Conservation (phyloP, 2,888 invertebrate species). For the Cerceris ruficornis region DNA sequence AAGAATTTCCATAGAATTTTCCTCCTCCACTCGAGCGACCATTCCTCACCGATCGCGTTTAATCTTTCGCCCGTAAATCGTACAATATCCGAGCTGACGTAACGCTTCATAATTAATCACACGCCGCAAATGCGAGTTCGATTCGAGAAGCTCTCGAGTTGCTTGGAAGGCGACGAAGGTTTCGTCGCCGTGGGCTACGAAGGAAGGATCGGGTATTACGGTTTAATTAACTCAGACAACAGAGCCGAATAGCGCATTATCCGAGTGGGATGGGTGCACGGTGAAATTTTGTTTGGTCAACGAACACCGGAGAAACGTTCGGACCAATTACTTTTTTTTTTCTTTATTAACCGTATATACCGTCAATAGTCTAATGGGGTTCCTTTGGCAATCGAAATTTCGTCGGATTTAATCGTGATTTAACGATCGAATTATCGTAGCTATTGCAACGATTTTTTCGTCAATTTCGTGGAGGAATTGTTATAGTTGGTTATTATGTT, state of each 20-base stretch:
- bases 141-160: background rate
- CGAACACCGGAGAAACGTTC: background rate
- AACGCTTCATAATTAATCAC: background rate
- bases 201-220: slow-evolving; percentile 30
- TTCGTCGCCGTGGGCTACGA: slow-evolving; percentile 13
- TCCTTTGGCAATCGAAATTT: no score
- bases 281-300: background rate
- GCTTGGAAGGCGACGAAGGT: slow-evolving; percentile 18
- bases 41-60: background rate
- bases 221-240: slow-evolving; percentile 47
- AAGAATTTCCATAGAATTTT: no score
- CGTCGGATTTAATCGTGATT: no score
- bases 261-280: slow-evolving; percentile 27
- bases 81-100: background rate
- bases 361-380: no score
- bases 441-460: no score
- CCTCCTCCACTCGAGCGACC: no score
- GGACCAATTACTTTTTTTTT: background rate
- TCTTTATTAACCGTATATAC: background rate
- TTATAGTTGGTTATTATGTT: no score
- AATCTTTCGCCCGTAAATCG: background rate
- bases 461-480: no score
- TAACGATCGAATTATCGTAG: no score
- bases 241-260: slow-evolving; percentile 31
- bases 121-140: background rate